Conservation (phyloP, 2,888 invertebrate genomes). For the Lamellibrachia columna region DNA sequence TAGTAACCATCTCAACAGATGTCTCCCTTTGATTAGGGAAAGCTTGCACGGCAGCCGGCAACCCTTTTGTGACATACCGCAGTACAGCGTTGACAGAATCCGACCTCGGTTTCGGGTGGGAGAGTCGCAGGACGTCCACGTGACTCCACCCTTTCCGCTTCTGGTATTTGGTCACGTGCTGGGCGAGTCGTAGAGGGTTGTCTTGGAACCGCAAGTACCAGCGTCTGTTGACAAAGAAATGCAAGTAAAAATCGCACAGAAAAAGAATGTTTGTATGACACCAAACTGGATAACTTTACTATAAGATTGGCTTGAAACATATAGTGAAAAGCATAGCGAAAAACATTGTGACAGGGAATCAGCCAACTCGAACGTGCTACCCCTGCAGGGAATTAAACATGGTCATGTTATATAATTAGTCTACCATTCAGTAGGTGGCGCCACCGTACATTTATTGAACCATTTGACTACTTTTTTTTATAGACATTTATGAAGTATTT, state of each 20-base stretch:
- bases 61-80: constrained; percentile 49
- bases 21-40: constrained; percentile 27
- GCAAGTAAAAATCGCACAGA: background rate
- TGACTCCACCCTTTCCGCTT: constrained; percentile 78
- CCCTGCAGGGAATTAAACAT: no score
- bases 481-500: no score
- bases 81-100: constrained; percentile 43
- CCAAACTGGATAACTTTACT: background rate
- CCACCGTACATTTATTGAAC: no score
- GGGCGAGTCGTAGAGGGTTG: constrained; percentile 72
- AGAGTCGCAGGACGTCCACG: constrained; percentile 73
- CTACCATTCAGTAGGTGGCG: no score
- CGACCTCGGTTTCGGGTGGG: constrained; percentile 47
- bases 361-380: no score
- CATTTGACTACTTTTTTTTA: no score
- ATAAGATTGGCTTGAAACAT: background rate
- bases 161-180: constrained; percentile 73
- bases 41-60: constrained; percentile 45
- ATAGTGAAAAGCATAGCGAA: no score
- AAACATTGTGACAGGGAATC: no score
- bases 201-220: constrained; percentile 71
- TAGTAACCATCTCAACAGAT: constrained; percentile 7
- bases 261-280: background rate
- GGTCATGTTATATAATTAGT: no score
- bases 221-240: constrained; percentile 44